Conservation (phyloP, 2,797 vertebrate species). For the Allobates femoralis region DNA sequence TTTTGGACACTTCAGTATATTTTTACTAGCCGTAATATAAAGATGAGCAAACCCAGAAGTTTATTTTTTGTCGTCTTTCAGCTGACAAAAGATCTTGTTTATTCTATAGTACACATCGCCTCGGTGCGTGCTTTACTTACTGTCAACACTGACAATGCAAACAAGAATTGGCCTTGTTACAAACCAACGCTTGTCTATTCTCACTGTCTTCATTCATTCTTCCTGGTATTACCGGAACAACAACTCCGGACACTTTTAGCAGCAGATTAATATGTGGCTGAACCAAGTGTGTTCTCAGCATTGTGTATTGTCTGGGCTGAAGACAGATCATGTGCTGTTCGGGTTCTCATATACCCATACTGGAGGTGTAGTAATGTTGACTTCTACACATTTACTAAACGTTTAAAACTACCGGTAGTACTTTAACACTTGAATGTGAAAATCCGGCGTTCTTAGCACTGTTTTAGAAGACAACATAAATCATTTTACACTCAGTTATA, state of each 20-base stretch:
- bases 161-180: conserved; percentile 40
- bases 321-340: conserved; percentile 17
- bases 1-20: not conserved
- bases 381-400: not conserved
- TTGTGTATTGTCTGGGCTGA: conserved; percentile 53
- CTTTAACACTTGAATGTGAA: not conserved
- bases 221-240: conserved; percentile 59
- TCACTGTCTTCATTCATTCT: conserved; percentile 55
- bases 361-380: conserved; percentile 1
- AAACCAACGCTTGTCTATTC: conserved; percentile 55
- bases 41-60: not conserved
- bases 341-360: not conserved
- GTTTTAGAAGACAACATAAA: too few relatives aligned
- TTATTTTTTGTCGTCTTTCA: conserved; percentile 22
- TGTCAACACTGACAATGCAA: conserved; percentile 44
- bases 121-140: conserved; percentile 5
- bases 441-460: not conserved
- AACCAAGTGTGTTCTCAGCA: conserved; percentile 49
- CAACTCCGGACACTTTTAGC: conserved; percentile 50
- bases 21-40: not conserved
- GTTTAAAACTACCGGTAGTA: too few relatives aligned
- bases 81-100: conserved; percentile 18
- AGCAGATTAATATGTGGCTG: conserved; percentile 51
- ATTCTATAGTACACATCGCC: not conserved
- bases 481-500: too few relatives aligned